These are phyloP conservation scores for Drosophila anceps DNA, from an alignment of 2,888 invertebrate genomes.

Conservation along the genomic window DNA sequence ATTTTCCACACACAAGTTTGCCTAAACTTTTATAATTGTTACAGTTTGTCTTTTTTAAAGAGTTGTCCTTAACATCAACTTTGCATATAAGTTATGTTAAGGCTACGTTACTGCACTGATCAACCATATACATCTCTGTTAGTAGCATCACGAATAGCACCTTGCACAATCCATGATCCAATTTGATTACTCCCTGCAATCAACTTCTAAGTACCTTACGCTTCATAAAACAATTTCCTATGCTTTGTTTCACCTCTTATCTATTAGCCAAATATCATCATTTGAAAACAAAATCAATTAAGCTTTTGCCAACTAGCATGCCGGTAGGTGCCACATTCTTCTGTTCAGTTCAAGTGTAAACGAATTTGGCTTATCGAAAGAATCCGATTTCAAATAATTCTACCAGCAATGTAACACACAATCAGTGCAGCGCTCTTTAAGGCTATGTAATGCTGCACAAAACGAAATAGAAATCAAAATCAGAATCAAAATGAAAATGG, in stretches of 20 bases:
- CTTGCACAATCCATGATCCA: not conserved
- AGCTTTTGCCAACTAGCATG: not conserved
- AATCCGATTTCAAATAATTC: constrained; percentile 29
- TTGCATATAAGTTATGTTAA: not conserved
- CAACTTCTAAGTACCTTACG: not conserved
- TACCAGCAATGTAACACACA: constrained; percentile 16
- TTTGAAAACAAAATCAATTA: not conserved
- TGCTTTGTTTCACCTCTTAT: not conserved
- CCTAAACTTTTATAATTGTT: not conserved
- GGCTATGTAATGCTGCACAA: constrained; percentile 1
- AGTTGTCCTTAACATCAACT: not conserved
- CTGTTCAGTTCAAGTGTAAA: constrained; percentile 13
- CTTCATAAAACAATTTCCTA: not conserved
- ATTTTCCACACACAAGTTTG: too few species aligned
- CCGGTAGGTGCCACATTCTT: not conserved
- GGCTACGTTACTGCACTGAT: not conserved
- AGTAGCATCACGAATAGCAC: too few species aligned
- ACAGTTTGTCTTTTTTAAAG: too few species aligned
- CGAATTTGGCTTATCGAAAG: constrained; percentile 16
- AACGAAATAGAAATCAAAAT: constrained; percentile 13
- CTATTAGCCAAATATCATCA: not conserved
- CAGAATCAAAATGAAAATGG: constrained; percentile 1
- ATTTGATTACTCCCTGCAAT: not conserved
- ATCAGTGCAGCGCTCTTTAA: constrained; percentile 27
- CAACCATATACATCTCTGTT: too few species aligned